Base-by-base conservation (phyloP, 2,888 invertebrate species). In the Drosophila emarginata region DNA sequence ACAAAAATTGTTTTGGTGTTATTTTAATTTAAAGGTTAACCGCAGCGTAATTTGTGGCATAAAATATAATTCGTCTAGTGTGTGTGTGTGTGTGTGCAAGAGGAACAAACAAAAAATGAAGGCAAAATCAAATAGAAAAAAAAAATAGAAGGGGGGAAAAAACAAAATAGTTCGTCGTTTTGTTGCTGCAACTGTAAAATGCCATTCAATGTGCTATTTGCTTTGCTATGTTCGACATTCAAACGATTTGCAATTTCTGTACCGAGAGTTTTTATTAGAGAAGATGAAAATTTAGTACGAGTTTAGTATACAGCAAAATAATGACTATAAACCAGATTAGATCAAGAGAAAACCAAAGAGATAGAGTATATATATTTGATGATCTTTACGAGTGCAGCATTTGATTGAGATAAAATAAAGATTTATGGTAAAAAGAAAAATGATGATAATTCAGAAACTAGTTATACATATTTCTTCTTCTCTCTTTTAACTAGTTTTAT, bases 11-110 rank as follows among this genome's bases (percentile, higher is more conserved):
- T 89, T 85, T 79, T 80, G 81, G 80, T 89, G 90, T 85, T 89
- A 79, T 90, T 89, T 89, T 89, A 89, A 89, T 89, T 90, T 89
- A 80, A 86, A 86, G 89, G 89, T 89, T 89, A 87, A 89, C 89
- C 89, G 81, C 89, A 90, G 78, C 85, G 87, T 83, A 88, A 88
- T 88, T 89, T 89, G 88, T 83, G 85, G 85, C 88, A 87, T 86
- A 75, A 89, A 89, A 87, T 88, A 89, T 83, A 83, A 82, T 82
- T 83, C 88, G 87, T 83, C 88, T 88, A 82, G 70, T 74, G 87
- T 67, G 61, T 62, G 45, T 45, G 45, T 45, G 45, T 54, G 32
- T 54, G 54, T 54, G 54, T 36, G 54, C 32, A 32, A 45, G 53
- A 52, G 37, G 26, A 60, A 37, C 45, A 50, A 59, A 53, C 59